Base-by-base conservation (phyloP, 2,888 invertebrate species). In the Invenusta paracnida region DNA sequence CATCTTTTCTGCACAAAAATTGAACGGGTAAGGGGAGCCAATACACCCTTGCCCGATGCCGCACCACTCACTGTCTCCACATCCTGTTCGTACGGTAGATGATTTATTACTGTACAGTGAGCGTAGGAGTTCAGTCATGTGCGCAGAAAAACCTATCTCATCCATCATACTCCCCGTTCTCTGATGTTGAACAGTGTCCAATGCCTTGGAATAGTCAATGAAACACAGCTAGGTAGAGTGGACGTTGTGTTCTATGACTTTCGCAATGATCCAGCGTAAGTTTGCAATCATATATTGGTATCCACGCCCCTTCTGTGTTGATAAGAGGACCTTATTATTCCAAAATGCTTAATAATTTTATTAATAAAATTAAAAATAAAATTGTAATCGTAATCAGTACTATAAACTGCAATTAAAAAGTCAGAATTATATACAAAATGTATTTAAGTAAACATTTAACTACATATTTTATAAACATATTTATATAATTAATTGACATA, bases 81-180 rank as follows among this genome's bases (percentile, higher is more conserved):
- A 73, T 73, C 73, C 73, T 2, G 73, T 73, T 73, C 73, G 73
- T n/a, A 73, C 73, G 17, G 73, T 73, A n/a, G 73, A 73, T 73
- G 73, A 73, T 73, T 73, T 5, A 23, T 73, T 73, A 23, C 73
- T 73, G 11, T 73, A 73, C 73, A 73, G 27, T 73, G 73, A 73
- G 73, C 11, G 73, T 23, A 73, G 73, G 27, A 73, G 73, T 73
- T 73, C 25, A 73, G 23, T 73, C 11, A 73, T 73, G 25, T 73
- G 11, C 5, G 17, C 23, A 23, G 73, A 23, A 73, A 73, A 73
- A 73, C 73, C 73, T 23, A 73, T 48, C 48, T 73, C 73, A 23
- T 73, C 73, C 11, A 73, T 73, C 27, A 23, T 73, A 13, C 17
- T 73, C 73, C 73, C 5, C 17, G 17, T 5, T 48, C 48, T 5